These are phyloP conservation scores for Numida meleagris DNA, from an alignment of 2,113 vertebrate genomes.

Conservation along the genomic window DNA sequence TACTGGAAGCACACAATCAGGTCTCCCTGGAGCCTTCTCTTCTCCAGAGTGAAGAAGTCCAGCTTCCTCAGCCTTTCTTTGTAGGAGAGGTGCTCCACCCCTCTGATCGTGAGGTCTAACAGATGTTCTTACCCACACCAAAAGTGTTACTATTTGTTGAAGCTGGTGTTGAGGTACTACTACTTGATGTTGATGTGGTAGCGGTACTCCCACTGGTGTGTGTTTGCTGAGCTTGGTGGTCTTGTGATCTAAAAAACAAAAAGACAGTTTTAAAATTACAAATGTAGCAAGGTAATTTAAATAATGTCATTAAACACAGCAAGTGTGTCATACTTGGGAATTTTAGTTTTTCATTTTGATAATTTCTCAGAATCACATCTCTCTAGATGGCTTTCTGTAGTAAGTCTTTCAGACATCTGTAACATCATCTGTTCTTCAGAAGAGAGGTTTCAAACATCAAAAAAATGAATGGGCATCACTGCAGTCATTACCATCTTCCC, in stretches of 20 bases:
- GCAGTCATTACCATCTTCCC: not conserved
- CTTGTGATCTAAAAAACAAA: constrained; percentile 76
- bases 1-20: not conserved
- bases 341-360: not conserved
- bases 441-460: not conserved
- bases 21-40: not conserved
- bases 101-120: not conserved
- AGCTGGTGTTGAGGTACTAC: constrained; percentile 72
- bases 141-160: constrained; percentile 78
- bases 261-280: not conserved
- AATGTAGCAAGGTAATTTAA: not conserved
- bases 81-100: not conserved
- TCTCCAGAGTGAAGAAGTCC: not conserved
- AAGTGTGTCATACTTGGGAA: not conserved
- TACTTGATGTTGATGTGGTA: constrained; percentile 74
- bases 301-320: not conserved
- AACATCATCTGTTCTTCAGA: not conserved
- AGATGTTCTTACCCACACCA: constrained; percentile 79
- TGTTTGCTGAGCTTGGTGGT: constrained; percentile 75
- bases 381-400: not conserved
- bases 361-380: not conserved
- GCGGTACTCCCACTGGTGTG: constrained; percentile 67
- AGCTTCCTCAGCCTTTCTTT: not conserved
- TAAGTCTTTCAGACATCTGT: not conserved
- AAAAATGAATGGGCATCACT: not conserved